Evolutionary conservation across 2,797 vertebrate genomes (phyloP).

Genomic region (Triplophysa bombifrons): DNA sequence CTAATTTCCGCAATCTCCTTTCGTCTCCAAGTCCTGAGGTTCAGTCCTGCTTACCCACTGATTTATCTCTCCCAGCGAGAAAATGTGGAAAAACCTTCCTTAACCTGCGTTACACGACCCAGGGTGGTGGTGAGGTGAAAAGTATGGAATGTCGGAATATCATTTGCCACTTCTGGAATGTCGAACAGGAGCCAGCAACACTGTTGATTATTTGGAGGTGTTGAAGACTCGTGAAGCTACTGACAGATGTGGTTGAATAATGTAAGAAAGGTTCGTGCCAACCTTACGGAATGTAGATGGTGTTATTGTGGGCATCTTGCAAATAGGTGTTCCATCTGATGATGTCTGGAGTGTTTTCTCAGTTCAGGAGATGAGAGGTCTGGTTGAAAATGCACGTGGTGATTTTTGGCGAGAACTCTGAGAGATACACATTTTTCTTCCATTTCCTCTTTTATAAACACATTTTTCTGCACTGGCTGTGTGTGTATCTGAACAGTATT

Average conservation of each 20-base stretch:
- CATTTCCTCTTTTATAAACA: conserved; percentile 12
- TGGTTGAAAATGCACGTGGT: neutral
- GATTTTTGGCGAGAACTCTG: neutral
- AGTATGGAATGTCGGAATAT: conserved; percentile 45
- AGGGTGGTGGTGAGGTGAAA: conserved; percentile 33
- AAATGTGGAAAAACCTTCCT: conserved; percentile 9
- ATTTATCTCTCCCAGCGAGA: neutral
- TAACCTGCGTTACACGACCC: conserved; percentile 13
- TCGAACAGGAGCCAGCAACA: conserved; percentile 31
- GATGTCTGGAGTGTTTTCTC: neutral
- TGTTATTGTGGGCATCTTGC: conserved; percentile 31
- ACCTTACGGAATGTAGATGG: conserved; percentile 37
- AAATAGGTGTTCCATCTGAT: neutral
- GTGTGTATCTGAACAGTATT: conserved; percentile 4
- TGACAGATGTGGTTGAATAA: conserved; percentile 45
- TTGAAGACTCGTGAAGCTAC: conserved; percentile 44
- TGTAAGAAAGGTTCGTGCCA: conserved; percentile 42
- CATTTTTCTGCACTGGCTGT: neutral
- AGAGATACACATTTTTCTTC: neutral
- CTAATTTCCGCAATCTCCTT: neutral
- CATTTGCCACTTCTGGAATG: conserved; percentile 48
- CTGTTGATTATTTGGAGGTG: conserved; percentile 55
- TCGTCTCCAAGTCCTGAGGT: conserved; percentile 1
- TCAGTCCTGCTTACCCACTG: conserved; percentile 1
- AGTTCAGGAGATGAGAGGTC: neutral